Evolutionary conservation across 1,140 invertebrate genomes (phyloP), one percentile per base, ranked within the genome.

Genomic region (Amphibalanus amphitrite): DNA sequence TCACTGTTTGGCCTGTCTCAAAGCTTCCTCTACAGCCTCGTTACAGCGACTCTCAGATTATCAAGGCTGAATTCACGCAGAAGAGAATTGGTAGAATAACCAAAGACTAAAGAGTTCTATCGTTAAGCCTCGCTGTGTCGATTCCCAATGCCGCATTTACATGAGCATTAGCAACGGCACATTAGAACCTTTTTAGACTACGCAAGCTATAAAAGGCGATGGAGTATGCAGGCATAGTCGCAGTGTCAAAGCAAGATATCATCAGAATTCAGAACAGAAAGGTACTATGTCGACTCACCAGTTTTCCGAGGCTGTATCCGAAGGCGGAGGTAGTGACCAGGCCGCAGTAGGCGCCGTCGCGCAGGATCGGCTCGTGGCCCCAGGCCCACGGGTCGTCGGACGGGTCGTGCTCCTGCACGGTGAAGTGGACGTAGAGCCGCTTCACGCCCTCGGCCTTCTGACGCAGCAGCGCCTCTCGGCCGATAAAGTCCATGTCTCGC

Each of bases 291-390:
- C n/a, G n/a, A 69, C 74, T 74, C 77, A 91, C 91, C 84, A 93
- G 90, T 82, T 91, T 92, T 77, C 89, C 92, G 75, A 98, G 89
- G 0, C 93, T 97, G 79, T 89, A 98, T 15, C 95, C 95, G 81
- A 96, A 99, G 68, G 92, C 91, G n/a, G 93, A 94, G 13, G 95
- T 97, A 0, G 95, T 98, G 4, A 92, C 95, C 77, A 90, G 87
- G 0, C 97, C 97, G 76, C 90, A 91, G 80, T 90, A 90, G 78
- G 89, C 86, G 28, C 92, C 93, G 81, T 94, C 85, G 71, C 76
- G 71, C 78, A 91, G 98, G 76, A 99, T 97, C 0, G 95, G 93
- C 79, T 99, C 97, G 3, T 90, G 89, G 71, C 95, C 95, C 91
- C 93, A 98, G 67, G 92, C 91, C 92, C 94, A 97, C 28, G 90